Evolutionary conservation across 1,140 invertebrate genomes (phyloP), one percentile per base, ranked within the genome.

Genomic region (Calosoma granatense): DNA sequence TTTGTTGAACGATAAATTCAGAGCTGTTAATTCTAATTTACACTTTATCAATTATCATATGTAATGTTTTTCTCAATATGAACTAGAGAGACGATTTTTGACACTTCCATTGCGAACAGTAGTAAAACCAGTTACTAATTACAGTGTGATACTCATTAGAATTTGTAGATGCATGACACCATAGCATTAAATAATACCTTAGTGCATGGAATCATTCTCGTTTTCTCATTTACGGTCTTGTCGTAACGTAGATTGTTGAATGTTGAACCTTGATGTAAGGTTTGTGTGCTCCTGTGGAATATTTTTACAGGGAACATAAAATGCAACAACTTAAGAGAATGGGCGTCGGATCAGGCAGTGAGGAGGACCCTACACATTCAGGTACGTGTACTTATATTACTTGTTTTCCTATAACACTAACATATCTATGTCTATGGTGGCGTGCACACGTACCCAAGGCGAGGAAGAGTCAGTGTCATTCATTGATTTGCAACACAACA

Each of bases 391-490:
- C 4, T 30, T 30, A 30, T 30, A 30, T 30, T 6, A 30, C 4
- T 30, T 30, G 26, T 6, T 6, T 30, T 30, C 14, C 14, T 14
- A 1, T n/a, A n/a, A n/a, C n/a, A 23, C 43, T 39, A 9, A 17
- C n/a, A 22, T 9, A 4, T 6, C 17, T 26, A 21, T 9, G 22
- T 21, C 1, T 52, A 6, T 22, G 17, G 6, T 56, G n/a, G n/a
- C n/a, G n/a, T n/a, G n/a, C n/a, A n/a, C n/a, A n/a, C n/a, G n/a
- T 2, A 51, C 9, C 17, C 11, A 75, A 82, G 82, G 81, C 55
- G 83, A 84, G 74, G 87, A 89, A 72, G 87, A 89, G 67, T 77
- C 78, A 60, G 85, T 88, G 65, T 86, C 87, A 54, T 89, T 90
- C 73, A 88, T 90, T 71, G 88, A 90, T 72, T 78, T 89, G 51